A percentile compares a stretch with the other conserved stretches of the same genome.
phyloP scores from a whole-genome alignment of 2,888 invertebrate genomes.

The Amphipyra berbera region DNA sequence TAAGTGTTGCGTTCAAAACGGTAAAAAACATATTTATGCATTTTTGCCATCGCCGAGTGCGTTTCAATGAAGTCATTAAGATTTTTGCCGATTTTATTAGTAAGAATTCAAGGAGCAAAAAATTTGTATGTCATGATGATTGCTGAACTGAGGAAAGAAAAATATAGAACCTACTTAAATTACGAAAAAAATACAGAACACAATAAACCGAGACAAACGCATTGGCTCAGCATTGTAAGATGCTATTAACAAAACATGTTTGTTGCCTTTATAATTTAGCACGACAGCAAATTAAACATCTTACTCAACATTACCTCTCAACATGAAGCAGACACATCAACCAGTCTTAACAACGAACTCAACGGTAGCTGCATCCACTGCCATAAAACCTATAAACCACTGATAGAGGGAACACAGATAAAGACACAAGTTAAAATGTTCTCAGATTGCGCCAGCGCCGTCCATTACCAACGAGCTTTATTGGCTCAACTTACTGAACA shows the following conservation, averaged over 20 bases:
- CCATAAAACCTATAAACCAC: constrained; percentile 28
- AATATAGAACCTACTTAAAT: no score
- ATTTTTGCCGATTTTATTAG: constrained; percentile 5
- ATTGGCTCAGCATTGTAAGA: no score
- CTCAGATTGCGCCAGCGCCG: constrained; percentile 47
- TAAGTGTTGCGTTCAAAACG: constrained; percentile 44
- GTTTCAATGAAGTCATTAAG: constrained; percentile 3
- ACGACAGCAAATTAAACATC: constrained; percentile 2
- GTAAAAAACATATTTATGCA: constrained; percentile 34
- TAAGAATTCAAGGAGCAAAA: not conserved
- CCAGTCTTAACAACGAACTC: no score
- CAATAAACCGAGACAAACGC: no score
- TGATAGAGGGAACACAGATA: constrained; percentile 36
- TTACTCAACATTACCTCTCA: not conserved
- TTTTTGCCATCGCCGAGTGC: constrained; percentile 10
- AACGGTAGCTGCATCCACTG: constrained; percentile 21
- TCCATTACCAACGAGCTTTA: constrained; percentile 57
- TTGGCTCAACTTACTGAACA: constrained; percentile 51
- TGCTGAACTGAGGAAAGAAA: no score
- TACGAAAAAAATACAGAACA: no score
- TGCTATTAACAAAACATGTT: not conserved
- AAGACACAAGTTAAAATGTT: constrained; percentile 47
- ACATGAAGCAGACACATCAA: constrained; percentile 9
- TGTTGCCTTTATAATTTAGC: not conserved
- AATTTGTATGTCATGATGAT: no score